A percentile compares a stretch with the other conserved stretches of the same genome.
These are phyloP conservation scores for Cecidostiba fungosa DNA, from an alignment of 2,888 invertebrate genomes.

Conservation along the genomic window DNA sequence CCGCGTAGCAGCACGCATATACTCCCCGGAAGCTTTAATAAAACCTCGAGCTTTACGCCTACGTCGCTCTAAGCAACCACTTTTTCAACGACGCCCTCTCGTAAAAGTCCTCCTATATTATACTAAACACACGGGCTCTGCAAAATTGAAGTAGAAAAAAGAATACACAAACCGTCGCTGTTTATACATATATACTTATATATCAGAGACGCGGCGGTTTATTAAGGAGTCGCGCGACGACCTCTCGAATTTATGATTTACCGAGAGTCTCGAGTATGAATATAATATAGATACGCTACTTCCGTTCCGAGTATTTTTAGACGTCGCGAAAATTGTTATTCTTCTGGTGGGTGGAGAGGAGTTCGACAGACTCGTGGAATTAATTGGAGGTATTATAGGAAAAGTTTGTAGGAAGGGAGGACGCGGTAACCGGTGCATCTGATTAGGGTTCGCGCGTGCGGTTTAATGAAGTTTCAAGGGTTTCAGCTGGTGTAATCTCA, in stretches of 20 bases:
- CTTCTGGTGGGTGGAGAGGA: not conserved
- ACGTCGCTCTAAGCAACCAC: not conserved
- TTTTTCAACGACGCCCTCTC: not conserved
- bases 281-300: not conserved
- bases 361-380: not conserved
- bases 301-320: not conserved
- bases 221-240: not conserved
- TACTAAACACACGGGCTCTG: not conserved
- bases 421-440: not conserved
- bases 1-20: not conserved
- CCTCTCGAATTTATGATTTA: slow-evolving; percentile 33
- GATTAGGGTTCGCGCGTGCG: not conserved
- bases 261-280: not conserved
- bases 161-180: not conserved
- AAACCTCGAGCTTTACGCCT: not conserved
- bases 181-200: not conserved
- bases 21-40: not conserved
- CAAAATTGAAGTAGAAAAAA: not conserved
- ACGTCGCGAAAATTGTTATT: not conserved
- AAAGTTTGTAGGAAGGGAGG: not conserved
- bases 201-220: not conserved
- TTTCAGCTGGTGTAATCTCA: not conserved
- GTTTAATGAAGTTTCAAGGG: not conserved
- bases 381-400: not conserved
- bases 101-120: not conserved